Evolutionary conservation across 2,113 vertebrate species (phyloP), one percentile per base, ranked within the genome.

Genomic region (Ariopsis seemanni): DNA sequence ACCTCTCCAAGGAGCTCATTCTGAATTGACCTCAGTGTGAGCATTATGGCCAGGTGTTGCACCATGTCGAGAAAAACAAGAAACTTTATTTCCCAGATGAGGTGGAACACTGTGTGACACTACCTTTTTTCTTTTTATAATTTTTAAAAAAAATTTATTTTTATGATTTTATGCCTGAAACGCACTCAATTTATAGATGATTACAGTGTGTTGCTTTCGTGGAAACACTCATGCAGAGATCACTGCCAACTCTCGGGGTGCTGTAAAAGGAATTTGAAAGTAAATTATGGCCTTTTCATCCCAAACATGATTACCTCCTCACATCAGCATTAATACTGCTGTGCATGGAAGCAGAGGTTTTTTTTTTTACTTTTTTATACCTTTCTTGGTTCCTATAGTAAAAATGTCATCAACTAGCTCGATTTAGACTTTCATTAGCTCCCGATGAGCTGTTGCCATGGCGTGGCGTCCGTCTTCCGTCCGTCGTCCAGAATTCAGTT

Each of bases 1-100:
- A 78, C 72, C 80, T 79, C 62, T 79, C 81, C 14, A 50, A 65
- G 78, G 80, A 83, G 30, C 48, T 65, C 22, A 60, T 15, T 52
- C 52, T 30, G 57, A 85, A 74, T 85, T 74, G 34, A 74, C 27
- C 69, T 12, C 11, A 2, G 72, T 58, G 27, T 86, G 52, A 42
- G 53, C 12, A 58, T 60, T 60, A 18, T 86, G 48, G 48, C 71
- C 18, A 34, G 81, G 52, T 77, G 81, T 87, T 87, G 71, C 86
- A 77, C 22, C 86, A 83, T 87, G 72, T 57, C 50, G 60, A 63
- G 27, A 22, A 74, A 87, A 87, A 83, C 42, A 60, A 72, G 14
- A 82, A 63, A 18, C n/a, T 63, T 55, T 42, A 17, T 65, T 65
- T 87, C 50, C 69, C 18, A 34, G 86, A 53, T 22, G 60, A 22